Base-by-base conservation (phyloP, 2,888 invertebrate species). In the Tridacna crocea region DNA sequence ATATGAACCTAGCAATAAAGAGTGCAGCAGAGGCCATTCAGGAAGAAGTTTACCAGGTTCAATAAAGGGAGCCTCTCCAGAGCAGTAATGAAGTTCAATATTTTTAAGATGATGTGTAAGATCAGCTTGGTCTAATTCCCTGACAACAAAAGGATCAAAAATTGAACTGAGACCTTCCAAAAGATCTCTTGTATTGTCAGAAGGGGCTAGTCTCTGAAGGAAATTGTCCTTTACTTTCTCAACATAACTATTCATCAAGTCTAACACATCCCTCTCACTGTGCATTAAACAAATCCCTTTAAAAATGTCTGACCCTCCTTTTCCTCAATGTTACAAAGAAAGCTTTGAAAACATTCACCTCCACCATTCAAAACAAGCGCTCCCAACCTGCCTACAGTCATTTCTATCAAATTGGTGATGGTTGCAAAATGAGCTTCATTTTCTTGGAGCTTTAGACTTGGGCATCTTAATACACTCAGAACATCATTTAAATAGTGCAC, bases 21-120 rank as follows among this genome's bases (percentile, higher is more conserved):
- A 47, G 6, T 48, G 46, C 68, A 68, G n/a, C 6, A 68, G n/a
- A 47, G 68, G 68, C 68, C 68, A 68, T 47, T 68, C 68, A 46
- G n/a, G 46, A 1, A 19, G 17, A 46, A 68, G 68, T 47, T 48
- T 47, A 11, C 68, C 68, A 63, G 63, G 63, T 63, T 63, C 63
- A 15, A 63, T 63, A 63, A 24, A 63, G 6, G 12, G 6, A 24
- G 63, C 15, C 12, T 63, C 63, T 63, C 63, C 63, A 63, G 63
- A 63, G 24, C 63, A 63, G 26, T 63, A 63, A 26, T 63, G 24
- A 3, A 63, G 15, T 24, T 63, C 63, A 63, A 63, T 26, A 63
- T 63, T 63, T 51, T 51, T 15, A 11, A 63, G 22, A 24, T 63
- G 63, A 4, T 22, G 12, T 6, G 24, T 24, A 15, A 63, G 15